Conservation (phyloP, 2,113 vertebrate species). For the Meles meles region DNA sequence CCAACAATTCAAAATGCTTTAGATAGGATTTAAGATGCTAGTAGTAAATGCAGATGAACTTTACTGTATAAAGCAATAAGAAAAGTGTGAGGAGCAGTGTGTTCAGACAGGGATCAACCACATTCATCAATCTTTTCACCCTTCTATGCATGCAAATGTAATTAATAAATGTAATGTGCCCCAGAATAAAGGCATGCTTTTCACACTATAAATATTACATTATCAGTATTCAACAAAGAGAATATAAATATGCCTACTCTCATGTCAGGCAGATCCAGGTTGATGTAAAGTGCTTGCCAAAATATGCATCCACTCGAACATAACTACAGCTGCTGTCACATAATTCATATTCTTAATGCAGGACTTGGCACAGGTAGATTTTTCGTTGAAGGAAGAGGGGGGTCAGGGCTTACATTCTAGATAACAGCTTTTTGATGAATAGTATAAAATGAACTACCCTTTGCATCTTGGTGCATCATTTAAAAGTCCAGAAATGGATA, state of each 20-base stretch:
- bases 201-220: conserved; percentile 57
- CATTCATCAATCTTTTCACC: not conserved
- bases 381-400: not conserved
- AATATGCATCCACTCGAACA: conserved; percentile 45
- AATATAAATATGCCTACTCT: conserved; percentile 57
- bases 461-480: not conserved
- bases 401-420: not conserved
- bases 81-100: not conserved
- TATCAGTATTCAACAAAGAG: conserved; percentile 53
- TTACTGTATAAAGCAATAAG: not conserved
- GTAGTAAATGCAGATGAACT: not conserved
- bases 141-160: conserved; percentile 34
- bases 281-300: conserved; percentile 67
- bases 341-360: conserved; percentile 73
- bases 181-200: conserved; percentile 22
- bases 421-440: conserved; percentile 53
- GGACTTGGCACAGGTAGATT: conserved; percentile 62
- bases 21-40: not conserved
- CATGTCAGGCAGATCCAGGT: conserved; percentile 34
- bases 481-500: not conserved
- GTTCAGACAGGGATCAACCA: not conserved
- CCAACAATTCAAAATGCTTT: not conserved
- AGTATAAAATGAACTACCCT: conserved; percentile 15
- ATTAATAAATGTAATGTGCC: conserved; percentile 51
- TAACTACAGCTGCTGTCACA: conserved; percentile 62